These are phyloP conservation scores for Capreolus pygargus DNA, from an alignment of 2,113 vertebrate genomes.

Conservation along the genomic window DNA sequence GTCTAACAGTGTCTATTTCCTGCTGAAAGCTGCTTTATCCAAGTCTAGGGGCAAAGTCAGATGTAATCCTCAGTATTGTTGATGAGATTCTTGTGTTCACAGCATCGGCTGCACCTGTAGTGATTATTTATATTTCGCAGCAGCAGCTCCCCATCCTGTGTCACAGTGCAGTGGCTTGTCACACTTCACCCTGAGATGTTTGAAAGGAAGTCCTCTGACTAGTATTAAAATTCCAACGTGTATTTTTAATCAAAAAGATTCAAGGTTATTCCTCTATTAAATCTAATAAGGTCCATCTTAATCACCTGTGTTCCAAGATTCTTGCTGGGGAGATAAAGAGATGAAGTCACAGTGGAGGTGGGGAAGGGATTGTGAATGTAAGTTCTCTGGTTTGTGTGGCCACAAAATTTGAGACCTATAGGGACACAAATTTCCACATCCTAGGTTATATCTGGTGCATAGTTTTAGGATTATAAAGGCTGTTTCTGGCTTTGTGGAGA, in stretches of 20 bases:
- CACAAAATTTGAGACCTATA: not conserved
- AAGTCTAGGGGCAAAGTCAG: slow-evolving; percentile 26
- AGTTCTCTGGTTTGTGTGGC: not conserved
- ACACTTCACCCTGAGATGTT: not conserved
- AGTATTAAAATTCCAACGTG: not conserved
- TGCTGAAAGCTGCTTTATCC: slow-evolving; percentile 21
- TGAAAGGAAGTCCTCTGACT: not conserved
- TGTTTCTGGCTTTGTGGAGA: not conserved
- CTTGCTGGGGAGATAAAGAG: not conserved
- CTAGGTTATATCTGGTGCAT: not conserved
- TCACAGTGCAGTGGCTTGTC: not conserved
- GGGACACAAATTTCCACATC: not conserved
- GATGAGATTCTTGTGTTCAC: not conserved
- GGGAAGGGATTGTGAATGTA: not conserved
- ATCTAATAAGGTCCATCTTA: not conserved
- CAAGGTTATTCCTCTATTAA: not conserved
- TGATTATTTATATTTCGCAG: slow-evolving; percentile 24
- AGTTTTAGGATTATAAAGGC: not conserved
- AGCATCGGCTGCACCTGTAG: slow-evolving; percentile 25
- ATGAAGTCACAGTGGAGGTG: not conserved
- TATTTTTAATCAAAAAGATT: slow-evolving; percentile 7
- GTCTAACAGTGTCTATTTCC: slow-evolving; percentile 37
- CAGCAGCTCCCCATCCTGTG: not conserved
- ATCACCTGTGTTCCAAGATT: not conserved
- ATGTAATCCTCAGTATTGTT: not conserved